A percentile compares a stretch with the other conserved stretches of the same genome.
Evolutionary conservation across 2,113 vertebrate species (phyloP).

Genomic region (Telmatochromis sp.): DNA sequence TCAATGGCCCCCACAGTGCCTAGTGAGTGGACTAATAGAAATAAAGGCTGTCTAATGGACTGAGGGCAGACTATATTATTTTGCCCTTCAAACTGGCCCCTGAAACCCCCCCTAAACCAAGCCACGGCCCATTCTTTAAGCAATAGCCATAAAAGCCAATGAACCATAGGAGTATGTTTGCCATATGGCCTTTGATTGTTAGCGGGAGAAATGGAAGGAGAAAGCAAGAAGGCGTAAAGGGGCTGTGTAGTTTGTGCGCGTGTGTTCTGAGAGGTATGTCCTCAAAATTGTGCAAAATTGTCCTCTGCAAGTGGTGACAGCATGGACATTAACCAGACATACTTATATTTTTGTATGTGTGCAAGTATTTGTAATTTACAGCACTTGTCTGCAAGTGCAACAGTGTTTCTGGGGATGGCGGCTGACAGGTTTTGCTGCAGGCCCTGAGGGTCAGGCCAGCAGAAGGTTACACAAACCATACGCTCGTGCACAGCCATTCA

Average conservation of each 20-base stretch:
- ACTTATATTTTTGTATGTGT: slow-evolving; percentile 26
- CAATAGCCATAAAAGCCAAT: slow-evolving; percentile 70
- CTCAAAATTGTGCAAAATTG: not conserved
- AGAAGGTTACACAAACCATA: slow-evolving; percentile 37
- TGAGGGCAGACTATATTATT: slow-evolving; percentile 60
- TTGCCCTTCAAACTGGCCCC: slow-evolving; percentile 45
- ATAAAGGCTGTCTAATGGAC: slow-evolving; percentile 69
- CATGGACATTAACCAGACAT: slow-evolving; percentile 59
- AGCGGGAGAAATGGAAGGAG: slow-evolving; percentile 22
- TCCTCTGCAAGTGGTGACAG: slow-evolving; percentile 35
- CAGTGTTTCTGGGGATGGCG: slow-evolving; percentile 69
- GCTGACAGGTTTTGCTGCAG: slow-evolving; percentile 63
- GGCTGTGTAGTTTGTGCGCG: slow-evolving; percentile 7
- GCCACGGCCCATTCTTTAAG: slow-evolving; percentile 54
- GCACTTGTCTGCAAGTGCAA: slow-evolving; percentile 60
- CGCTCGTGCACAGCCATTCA: not conserved
- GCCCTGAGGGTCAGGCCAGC: slow-evolving; percentile 72
- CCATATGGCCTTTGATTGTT: slow-evolving; percentile 76
- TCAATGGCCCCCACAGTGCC: slow-evolving; percentile 55
- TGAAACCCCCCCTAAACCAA: slow-evolving; percentile 9
- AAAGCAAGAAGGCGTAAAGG: slow-evolving; percentile 48
- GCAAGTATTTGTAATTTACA: slow-evolving; percentile 68
- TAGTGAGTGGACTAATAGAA: slow-evolving; percentile 59
- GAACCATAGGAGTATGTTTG: slow-evolving; percentile 73
- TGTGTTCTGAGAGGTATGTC: not conserved